Evolutionary conservation across 1,140 invertebrate genomes (phyloP).

Genomic region (Drosophila bocqueti): DNA sequence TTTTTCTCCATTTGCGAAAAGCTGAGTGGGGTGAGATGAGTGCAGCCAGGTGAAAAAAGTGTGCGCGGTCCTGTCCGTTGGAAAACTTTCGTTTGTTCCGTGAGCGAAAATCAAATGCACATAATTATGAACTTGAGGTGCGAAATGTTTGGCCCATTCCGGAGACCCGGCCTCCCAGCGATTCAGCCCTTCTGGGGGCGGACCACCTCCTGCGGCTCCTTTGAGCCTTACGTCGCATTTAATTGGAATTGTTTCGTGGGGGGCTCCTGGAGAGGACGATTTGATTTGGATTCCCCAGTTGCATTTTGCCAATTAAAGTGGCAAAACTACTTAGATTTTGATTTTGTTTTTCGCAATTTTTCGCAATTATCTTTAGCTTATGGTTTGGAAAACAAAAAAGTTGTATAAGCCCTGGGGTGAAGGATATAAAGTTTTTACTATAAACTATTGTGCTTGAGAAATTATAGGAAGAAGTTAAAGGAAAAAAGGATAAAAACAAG

Average conservation of each 20-base stretch:
- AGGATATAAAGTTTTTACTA: neutral
- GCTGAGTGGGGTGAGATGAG: conserved; percentile 22
- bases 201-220: conserved; percentile 26
- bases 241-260: conserved; percentile 57
- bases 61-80: conserved; percentile 37
- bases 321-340: conserved; percentile 34
- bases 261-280: conserved; percentile 9
- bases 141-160: conserved; percentile 24
- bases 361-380: conserved; percentile 41
- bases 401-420: neutral
- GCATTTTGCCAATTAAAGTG: conserved; percentile 51
- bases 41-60: conserved; percentile 61
- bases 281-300: conserved; percentile 35
- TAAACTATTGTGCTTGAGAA: too few species aligned
- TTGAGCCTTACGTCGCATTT: conserved; percentile 37
- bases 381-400: conserved; percentile 4
- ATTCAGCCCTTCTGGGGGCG: neutral
- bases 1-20: conserved; percentile 46
- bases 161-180: too few species aligned
- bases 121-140: conserved; percentile 76
- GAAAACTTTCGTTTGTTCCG: conserved; percentile 63
- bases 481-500: too few species aligned
- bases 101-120: conserved; percentile 50
- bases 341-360: conserved; percentile 47
- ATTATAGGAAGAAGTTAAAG: too few species aligned